Base-by-base conservation (phyloP, 2,888 invertebrate genomes). In the Tromatobia lineatoria region DNA sequence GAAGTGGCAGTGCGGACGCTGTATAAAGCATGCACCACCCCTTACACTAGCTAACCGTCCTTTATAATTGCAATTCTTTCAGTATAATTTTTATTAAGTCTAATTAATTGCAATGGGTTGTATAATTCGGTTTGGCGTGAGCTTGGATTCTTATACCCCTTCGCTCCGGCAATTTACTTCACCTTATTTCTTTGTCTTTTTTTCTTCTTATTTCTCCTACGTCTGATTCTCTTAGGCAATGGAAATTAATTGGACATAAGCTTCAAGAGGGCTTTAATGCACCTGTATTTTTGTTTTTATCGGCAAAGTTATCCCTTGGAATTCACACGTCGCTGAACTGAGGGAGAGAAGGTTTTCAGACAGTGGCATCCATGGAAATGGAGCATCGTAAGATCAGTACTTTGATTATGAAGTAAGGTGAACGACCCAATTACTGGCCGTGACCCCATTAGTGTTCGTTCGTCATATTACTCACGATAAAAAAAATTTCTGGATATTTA, bases 61-160 rank as follows among this genome's bases (percentile, higher is more conserved):
- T 86, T 91, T 92, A 89, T 93, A 92, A 93, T 93, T 93, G 88
- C 92, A 85, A 91, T 91, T 91, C 90, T 89, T 91, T 52, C 64
- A 89, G 89, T 90, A 93, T 93, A 92, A 93, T 93, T 93, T 92
- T 93, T 92, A 92, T 92, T 92, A 91, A 92, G 92, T 90, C 92
- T 93, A 93, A 93, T 93, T 93, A 93, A 93, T 93, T 91, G 93
- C 92, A 91, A 91, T 90, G 90, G 91, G 88, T 89, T 89, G 91
- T 90, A 91, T 92, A 92, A 93, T 92, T 91, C 87, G 86, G 87
- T 90, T 91, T 85, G 52, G 23, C 34, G 54, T 47, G 54, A 42
- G 57, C 50, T 34, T 20, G 47, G 15, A 76, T 76, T 77, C 34
- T 61, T 18, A 10, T 10, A 15, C 29, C 59, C 38, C 34, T 73